Evolutionary conservation across 1,140 invertebrate genomes (phyloP), one percentile per base, ranked within the genome.

Genomic region (Rhyacophila brunnea): DNA sequence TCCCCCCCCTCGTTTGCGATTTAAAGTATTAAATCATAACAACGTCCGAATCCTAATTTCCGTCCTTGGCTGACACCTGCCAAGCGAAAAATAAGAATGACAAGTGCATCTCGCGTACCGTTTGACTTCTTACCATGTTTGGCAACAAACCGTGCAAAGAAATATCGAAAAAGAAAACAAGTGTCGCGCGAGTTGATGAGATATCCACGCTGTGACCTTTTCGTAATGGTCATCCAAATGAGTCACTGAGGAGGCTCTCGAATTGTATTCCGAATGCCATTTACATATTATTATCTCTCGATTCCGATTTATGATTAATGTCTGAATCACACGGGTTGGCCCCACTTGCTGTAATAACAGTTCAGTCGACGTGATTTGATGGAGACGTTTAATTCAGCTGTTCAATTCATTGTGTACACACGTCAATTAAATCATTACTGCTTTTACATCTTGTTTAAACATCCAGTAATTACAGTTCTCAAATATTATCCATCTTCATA

Each of bases 251-350:
- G 43, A 45, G 43, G n/a, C 14, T 3, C 4, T 15, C 23, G 23
- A 34, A 34, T 32, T 6, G 17, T 11, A 1, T 18, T 43, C 43
- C 28, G 34, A 34, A 47, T 40, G 44, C 38, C 43, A 56, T 56
- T 56, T 19, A 17, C 53, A 56, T 56, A 56, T 47, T 54, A n/a
- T 35, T 54, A 15, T 28, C 32, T 40, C 43, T 56, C 28, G 32
- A n/a, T 28, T 28, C 23, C 23, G 15, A n/a, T 28, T n/a, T n/a
- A 20, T 56, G 53, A 56, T 36, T 57, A 50, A 50, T 57, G 28
- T 49, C 55, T 57, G 55, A 57, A 49, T 57, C 55, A 57, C 55
- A 15, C 45, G 55, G 55, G 55, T 50, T 49, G 55, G 55, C 49
- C 55, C 46, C 38, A 38, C 53, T 35, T 34, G 32, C 20, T 46